phyloP scores from a whole-genome alignment of 2,113 vertebrate species.

The Heterocephalus glaber region DNA sequence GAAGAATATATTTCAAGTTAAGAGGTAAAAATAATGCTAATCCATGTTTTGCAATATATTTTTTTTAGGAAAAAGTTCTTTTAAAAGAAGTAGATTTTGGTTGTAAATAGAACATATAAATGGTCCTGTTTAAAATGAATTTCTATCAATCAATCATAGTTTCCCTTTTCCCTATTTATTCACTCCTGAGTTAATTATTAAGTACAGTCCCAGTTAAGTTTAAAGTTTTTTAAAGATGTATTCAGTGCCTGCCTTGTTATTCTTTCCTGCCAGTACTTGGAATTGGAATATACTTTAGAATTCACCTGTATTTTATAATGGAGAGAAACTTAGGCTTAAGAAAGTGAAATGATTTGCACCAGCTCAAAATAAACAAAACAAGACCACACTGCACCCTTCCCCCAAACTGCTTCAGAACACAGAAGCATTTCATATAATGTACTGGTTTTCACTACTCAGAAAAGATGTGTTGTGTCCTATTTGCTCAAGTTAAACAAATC shows the following conservation, averaged over 20 bases:
- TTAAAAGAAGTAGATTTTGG: conserved; percentile 14
- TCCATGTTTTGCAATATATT: background rate
- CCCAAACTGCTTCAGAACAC: background rate
- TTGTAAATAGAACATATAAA: conserved; percentile 32
- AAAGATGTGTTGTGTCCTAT: conserved; percentile 48
- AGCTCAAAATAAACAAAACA: background rate
- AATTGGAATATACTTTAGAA: background rate
- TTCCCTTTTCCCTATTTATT: background rate
- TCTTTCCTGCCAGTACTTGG: conserved; percentile 17
- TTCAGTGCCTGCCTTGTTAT: background rate
- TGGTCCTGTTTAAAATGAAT: background rate
- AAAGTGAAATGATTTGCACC: background rate
- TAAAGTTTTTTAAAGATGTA: conserved; percentile 55
- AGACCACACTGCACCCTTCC: background rate
- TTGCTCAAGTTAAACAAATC: conserved; percentile 46
- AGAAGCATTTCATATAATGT: background rate
- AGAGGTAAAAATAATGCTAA: conserved; percentile 39
- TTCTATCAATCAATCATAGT: background rate
- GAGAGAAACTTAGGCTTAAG: background rate
- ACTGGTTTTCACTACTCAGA: background rate
- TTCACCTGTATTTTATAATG: background rate
- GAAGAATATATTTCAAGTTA: conserved; percentile 51
- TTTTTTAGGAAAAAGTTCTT: background rate
- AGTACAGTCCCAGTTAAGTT: background rate
- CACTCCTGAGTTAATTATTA: conserved; percentile 58